phyloP scores from a whole-genome alignment of 37 sponge, comb jelly and placozoan genomes.

The Oopsacas minuta region DNA sequence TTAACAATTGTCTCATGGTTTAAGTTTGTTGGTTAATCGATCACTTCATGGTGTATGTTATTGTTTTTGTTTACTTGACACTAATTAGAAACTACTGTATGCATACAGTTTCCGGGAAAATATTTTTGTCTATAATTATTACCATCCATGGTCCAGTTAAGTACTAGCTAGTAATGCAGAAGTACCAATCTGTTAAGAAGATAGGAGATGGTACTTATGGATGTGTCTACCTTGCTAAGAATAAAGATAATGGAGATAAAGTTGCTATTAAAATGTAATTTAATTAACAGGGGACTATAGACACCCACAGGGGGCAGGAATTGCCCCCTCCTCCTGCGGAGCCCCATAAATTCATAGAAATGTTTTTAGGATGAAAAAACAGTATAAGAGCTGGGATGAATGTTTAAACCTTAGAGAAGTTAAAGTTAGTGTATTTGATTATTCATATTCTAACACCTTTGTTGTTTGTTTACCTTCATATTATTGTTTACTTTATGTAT shows the following conservation, averaged over 20 bases:
- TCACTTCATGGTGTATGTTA: not conserved
- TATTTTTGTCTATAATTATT: not conserved
- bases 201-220: constrained; percentile 90
- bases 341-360: too few relatives aligned
- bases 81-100: not conserved
- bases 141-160: not conserved
- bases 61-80: too few relatives aligned
- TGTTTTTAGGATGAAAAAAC: constrained; percentile 76
- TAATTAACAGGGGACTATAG: too few relatives aligned
- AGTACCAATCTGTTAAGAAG: constrained; percentile 49
- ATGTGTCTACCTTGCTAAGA: constrained; percentile 61
- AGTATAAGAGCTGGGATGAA: constrained; percentile 82
- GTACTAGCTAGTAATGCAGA: constrained; percentile 34
- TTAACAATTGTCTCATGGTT: not conserved
- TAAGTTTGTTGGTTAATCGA: not conserved
- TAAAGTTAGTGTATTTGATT: constrained; percentile 36
- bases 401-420: constrained; percentile 85
- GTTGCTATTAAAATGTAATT: constrained; percentile 91
- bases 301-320: too few relatives aligned
- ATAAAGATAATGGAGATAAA: constrained; percentile 52
- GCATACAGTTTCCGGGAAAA: not conserved
- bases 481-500: too few relatives aligned
- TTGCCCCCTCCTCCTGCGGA: not conserved
- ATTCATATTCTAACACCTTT: not conserved
- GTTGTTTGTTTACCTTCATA: too few relatives aligned